These are phyloP conservation scores for Porites cylindrica DNA, from an alignment of 92 coral and sea anemone species.

Conservation along the genomic window DNA sequence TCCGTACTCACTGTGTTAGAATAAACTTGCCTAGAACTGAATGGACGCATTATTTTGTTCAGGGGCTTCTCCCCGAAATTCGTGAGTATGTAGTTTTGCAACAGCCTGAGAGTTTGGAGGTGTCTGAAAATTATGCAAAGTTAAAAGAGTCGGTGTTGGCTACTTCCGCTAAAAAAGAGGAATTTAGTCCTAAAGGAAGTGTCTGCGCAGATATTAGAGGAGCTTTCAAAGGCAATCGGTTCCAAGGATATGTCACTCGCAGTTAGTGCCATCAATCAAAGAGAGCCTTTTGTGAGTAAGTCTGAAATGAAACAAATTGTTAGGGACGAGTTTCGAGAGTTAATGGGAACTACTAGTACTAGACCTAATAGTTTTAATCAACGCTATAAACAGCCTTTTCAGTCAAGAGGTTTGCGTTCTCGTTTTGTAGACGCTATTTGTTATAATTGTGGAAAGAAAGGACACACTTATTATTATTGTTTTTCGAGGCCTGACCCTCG, in stretches of 20 bases:
- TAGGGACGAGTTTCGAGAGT: not conserved
- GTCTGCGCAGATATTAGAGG: not conserved
- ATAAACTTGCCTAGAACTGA: constrained; percentile 11
- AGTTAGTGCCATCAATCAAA: not conserved
- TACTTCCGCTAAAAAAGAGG: not conserved
- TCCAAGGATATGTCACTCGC: not conserved
- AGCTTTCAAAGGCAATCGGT: not conserved
- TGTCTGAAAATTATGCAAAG: constrained; percentile 22
- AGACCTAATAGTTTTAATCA: not conserved
- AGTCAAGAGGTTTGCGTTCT: not conserved
- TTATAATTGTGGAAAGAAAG: constrained; percentile 2
- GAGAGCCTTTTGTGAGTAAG: not conserved
- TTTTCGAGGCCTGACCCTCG: no score
- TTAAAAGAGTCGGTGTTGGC: constrained; percentile 19
- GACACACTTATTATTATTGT: constrained; percentile 8
- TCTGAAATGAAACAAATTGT: not conserved
- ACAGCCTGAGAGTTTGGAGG: constrained; percentile 36
- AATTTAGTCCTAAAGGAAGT: constrained; percentile 1
- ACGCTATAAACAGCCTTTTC: not conserved
- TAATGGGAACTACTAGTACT: not conserved
- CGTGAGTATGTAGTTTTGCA: constrained; percentile 25
- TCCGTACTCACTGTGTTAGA: no score
- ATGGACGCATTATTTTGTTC: constrained; percentile 30
- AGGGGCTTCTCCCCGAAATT: constrained; percentile 22
- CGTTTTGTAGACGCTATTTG: constrained; percentile 2